Conservation (phyloP, 2,888 invertebrate genomes). For the Phalera bucephala region DNA sequence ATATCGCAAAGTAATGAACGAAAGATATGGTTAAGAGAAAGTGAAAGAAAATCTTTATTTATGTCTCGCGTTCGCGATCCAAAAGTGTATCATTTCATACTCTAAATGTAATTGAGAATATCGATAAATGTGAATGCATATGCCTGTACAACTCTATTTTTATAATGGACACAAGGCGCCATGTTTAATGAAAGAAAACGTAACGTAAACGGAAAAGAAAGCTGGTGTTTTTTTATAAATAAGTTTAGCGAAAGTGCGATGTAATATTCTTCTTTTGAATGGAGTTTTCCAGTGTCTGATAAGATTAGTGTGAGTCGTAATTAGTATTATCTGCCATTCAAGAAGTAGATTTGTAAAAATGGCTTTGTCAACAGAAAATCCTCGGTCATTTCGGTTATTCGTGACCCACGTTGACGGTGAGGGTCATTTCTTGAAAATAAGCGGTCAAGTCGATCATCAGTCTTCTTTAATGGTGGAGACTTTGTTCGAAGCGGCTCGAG, state of each 20-base stretch:
- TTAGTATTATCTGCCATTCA: slow-evolving; percentile 16
- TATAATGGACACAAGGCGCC: slow-evolving; percentile 43
- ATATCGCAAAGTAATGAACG: no score
- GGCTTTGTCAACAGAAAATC: slow-evolving; percentile 58
- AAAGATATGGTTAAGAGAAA: no score
- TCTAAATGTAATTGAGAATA: no score
- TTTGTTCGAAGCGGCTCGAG: slow-evolving; percentile 60
- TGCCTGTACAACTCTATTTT: slow-evolving; percentile 10
- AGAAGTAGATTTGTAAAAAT: slow-evolving; percentile 37
- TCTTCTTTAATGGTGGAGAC: slow-evolving; percentile 82
- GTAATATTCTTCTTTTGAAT: slow-evolving; percentile 33
- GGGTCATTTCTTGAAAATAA: slow-evolving; percentile 87
- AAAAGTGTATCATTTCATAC: no score
- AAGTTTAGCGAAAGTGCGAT: slow-evolving; percentile 43
- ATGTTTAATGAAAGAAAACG: slow-evolving; percentile 72
- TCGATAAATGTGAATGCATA: not conserved
- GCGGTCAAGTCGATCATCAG: slow-evolving; percentile 86
- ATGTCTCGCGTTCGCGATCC: no score
- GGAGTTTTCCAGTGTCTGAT: slow-evolving; percentile 26
- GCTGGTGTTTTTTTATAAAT: slow-evolving; percentile 58
- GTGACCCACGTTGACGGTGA: slow-evolving; percentile 88
- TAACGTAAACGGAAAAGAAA: slow-evolving; percentile 75
- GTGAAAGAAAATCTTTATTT: no score
- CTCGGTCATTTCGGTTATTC: slow-evolving; percentile 70
- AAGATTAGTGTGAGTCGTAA: slow-evolving; percentile 55